These are phyloP conservation scores for Taxidea taxus DNA, from an alignment of 2,113 vertebrate genomes.

Conservation along the genomic window DNA sequence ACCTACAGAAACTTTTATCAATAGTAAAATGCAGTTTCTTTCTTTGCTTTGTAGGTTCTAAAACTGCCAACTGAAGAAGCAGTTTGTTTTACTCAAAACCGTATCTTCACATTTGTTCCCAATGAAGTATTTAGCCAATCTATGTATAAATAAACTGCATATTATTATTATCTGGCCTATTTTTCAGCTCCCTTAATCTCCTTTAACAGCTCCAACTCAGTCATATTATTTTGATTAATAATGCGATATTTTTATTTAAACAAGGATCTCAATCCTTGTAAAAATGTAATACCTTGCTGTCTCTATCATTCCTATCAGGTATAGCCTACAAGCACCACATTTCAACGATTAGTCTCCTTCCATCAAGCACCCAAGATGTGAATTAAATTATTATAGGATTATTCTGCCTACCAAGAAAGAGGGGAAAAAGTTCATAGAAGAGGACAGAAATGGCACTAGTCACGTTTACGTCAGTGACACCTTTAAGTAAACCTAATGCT, in stretches of 20 bases:
- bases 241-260: constrained; percentile 32
- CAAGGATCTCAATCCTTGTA: neutral
- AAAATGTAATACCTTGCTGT: constrained; percentile 9
- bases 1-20: constrained; percentile 6
- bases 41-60: constrained; percentile 1
- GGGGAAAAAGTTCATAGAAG: neutral
- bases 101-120: neutral
- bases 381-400: neutral
- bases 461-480: neutral
- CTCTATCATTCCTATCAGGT: neutral
- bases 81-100: constrained; percentile 30
- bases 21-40: constrained; percentile 27
- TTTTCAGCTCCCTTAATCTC: neutral
- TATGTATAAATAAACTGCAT: neutral
- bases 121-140: constrained; percentile 15
- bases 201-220: constrained; percentile 6
- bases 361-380: constrained; percentile 14
- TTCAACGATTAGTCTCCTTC: neutral
- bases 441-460: neutral
- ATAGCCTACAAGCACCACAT: neutral
- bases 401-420: constrained; percentile 18
- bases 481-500: constrained; percentile 11
- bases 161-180: neutral
- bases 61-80: neutral
- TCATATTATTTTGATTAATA: constrained; percentile 25